These are phyloP conservation scores for Bradypodion pumilum DNA, from an alignment of 2,797 vertebrate species.

Conservation along the genomic window DNA sequence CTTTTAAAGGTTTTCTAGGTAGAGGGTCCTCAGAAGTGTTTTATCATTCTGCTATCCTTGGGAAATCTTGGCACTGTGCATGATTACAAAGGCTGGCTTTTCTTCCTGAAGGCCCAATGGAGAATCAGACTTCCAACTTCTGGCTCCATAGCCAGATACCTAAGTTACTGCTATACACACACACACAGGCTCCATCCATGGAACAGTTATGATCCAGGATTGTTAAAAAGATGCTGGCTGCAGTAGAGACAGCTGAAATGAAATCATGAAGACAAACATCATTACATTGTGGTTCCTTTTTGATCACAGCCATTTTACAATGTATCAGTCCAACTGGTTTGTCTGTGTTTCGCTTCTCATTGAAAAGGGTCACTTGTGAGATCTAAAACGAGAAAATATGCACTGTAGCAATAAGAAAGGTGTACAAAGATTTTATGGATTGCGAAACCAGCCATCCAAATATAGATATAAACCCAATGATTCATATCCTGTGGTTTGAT, in stretches of 20 bases:
- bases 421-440: fast-evolving
- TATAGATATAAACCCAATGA: neutral
- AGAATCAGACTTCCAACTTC: too few relatives aligned
- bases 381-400: neutral
- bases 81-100: too few relatives aligned
- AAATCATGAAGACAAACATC: neutral
- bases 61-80: too few relatives aligned
- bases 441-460: neutral
- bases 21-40: too few relatives aligned
- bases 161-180: too few relatives aligned
- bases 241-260: neutral
- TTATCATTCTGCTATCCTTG: too few relatives aligned
- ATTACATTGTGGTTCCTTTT: neutral
- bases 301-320: neutral
- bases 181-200: too few relatives aligned
- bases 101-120: too few relatives aligned
- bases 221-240: too few relatives aligned
- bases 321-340: neutral
- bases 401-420: neutral
- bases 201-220: too few relatives aligned
- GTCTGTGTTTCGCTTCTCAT: neutral
- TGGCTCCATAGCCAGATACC: too few relatives aligned
- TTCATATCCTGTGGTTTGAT: neutral
- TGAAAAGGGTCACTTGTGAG: neutral
- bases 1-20: too few relatives aligned